Evolutionary conservation across 2,113 vertebrate genomes (phyloP), one percentile per base, ranked within the genome.

Genomic region (Calypte anna): DNA sequence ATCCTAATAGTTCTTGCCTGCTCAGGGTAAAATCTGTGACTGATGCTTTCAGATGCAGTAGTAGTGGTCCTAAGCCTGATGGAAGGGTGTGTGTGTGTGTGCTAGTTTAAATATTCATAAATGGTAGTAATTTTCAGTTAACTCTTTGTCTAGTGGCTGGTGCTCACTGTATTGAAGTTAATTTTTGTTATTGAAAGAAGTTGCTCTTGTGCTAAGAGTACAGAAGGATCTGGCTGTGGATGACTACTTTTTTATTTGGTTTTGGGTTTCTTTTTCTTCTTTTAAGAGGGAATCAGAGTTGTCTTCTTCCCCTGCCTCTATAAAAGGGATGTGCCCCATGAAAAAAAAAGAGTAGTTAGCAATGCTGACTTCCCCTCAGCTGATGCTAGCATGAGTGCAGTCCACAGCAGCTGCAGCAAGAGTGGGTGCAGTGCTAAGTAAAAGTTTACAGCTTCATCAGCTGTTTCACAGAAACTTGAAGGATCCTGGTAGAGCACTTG

Each of bases 251-350:
- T 40, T 40, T 40, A 11, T 40, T 40, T 40, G 40, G 40, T 40
- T 40, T 40, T 40, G 40, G 28, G 20, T 33, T 82, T 6, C 33
- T 36, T 46, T 63, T 77, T 72, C 67, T 36, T 9, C 31, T 64
- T 84, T 88, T 43, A 66, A 91, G 83, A 81, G 84, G 74, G 62
- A 91, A 97, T 25, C 63, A 58, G 67, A 92, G 58, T 53, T 54
- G 21, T 74, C 51, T 9, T 87, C 70, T 82, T 85, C 63, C 84
- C 30, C 25, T 51, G 70, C 16, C 67, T 91, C 79, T 80, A 82
- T 55, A 83, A 77, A 93, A 85, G 54, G 63, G 59, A 70, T 67
- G 78, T 82, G 63, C 67, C 33, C 0, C 1, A 33, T 73, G 15
- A 57, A 58, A 44, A 86, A 51, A 86, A 51, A 79, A 21, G 62